Conservation (phyloP, 2,797 vertebrate species). For the Enteromius afrohamiltoni region DNA sequence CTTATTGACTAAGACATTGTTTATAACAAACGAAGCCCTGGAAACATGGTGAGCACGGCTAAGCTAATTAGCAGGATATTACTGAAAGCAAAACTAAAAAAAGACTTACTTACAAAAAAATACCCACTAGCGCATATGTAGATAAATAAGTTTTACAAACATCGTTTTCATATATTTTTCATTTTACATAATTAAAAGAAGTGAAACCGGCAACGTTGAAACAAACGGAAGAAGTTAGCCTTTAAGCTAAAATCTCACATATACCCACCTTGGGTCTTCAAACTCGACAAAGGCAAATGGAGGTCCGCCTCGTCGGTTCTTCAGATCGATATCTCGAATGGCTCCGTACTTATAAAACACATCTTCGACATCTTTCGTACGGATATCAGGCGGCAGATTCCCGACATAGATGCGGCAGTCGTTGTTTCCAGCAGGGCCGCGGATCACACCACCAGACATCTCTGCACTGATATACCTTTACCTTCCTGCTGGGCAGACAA, state of each 20-base stretch:
- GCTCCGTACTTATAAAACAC: slow-evolving; percentile 93
- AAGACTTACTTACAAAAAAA: not conserved
- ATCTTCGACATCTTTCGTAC: slow-evolving; percentile 90
- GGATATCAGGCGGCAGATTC: slow-evolving; percentile 89
- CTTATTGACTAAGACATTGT: not conserved
- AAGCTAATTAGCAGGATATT: slow-evolving; percentile 28
- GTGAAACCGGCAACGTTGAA: not conserved
- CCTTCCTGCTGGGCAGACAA: slow-evolving; percentile 7
- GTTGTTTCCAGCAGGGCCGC: slow-evolving; percentile 82
- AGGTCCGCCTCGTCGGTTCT: slow-evolving; percentile 88
- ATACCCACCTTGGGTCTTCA: slow-evolving; percentile 82
- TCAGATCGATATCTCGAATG: slow-evolving; percentile 90
- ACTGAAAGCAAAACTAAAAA: not conserved
- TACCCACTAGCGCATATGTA: too few relatives aligned
- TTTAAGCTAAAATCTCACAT: not conserved
- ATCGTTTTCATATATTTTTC: too few relatives aligned
- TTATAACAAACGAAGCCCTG: not conserved
- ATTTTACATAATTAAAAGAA: too few relatives aligned
- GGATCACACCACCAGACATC: slow-evolving; percentile 79
- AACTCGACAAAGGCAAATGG: slow-evolving; percentile 89
- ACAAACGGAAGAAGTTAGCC: slow-evolving; percentile 18
- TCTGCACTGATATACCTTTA: not conserved
- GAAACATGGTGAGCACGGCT: slow-evolving; percentile 13
- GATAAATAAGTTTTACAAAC: not conserved
- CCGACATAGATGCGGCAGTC: slow-evolving; percentile 91